Base-by-base conservation (phyloP, 2,113 vertebrate species). In the Clinocottus analis region DNA sequence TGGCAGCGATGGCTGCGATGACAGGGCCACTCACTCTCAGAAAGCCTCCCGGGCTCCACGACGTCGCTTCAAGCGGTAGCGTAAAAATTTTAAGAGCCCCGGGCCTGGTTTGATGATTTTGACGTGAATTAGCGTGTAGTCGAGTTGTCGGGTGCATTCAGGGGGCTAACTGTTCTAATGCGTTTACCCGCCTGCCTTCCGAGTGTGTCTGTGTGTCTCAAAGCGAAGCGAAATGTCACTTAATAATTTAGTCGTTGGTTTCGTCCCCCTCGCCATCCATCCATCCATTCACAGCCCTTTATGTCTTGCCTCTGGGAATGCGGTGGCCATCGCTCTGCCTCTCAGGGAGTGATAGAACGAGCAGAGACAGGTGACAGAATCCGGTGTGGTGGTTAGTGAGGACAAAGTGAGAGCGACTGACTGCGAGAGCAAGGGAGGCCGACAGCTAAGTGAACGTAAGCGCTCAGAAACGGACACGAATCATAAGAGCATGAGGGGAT, bases 121-220 rank as follows among this genome's bases (percentile, higher is more conserved):
- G 93, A 94, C 87, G 78, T 11, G 84, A 85, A 85, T 94, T 92
- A 92, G 89, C 76, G 41, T 86, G 91, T 88, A 93, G 90, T 83
- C 17, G 81, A 93, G 88, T 92, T 94, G 93, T 93, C 93, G 84
- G 90, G 90, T 93, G 92, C 93, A 94, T 92, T 93, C 93, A 93
- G 81, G 93, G 89, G 90, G 90, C 91, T 94, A 94, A 94, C 89
- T 47, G 93, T 89, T 93, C 85, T 94, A 94, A 94, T 93, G 92
- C 89, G 87, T 93, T 91, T 83, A 90, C 77, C 81, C 84, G 82
- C 81, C 77, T 14, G 83, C 75, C 80, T 89, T 53, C 47, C 65
- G 75, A 87, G 87, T 86, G 90, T 80, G 72, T 64, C 65, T 79
- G 83, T 81, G 84, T 83, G 87, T 84, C 80, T 87, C 80, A 80